Evolutionary conservation across 2,113 vertebrate genomes (phyloP), one percentile per base, ranked within the genome.

Genomic region (Podilymbus podiceps): DNA sequence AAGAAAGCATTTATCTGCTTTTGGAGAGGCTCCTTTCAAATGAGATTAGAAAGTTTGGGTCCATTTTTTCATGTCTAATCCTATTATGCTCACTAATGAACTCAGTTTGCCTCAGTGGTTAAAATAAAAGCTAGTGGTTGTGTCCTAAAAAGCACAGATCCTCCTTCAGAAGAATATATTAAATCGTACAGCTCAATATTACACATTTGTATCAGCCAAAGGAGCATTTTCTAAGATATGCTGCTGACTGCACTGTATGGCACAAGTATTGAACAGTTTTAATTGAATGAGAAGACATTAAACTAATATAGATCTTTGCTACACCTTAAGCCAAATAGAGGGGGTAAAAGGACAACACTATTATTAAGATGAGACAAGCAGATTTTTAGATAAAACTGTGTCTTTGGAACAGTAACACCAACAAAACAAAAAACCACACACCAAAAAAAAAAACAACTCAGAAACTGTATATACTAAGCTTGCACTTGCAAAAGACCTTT

Each of bases 11-110:
- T 86, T 93, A 81, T 86, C 87, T 95, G 88, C 91, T 97, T 97
- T 94, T 89, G 85, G 91, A 96, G 91, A 92, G 76, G 53, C 13
- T 97, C 59, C 71, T 97, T 97, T 95, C 79, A 96, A 97, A 97
- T 91, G 80, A 96, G 90, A 89, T 97, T 96, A 97, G 84, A 92
- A 97, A 95, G 94, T 87, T 93, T 89, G 74, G 64, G 59, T 75
- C 84, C 63, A 92, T 95, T 93, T 95, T 55, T 93, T 96, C 52
- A 95, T 76, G 96, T 94, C 71, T 97, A 97, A 97, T 97, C 95
- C 97, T 96, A 93, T 98, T 98, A 97, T 88, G 55, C 68, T 97
- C 53, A 68, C 96, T 96, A 97, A 96, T 97, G 87, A 97, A 96
- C 94, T 93, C 89, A 93, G 67, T 97, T 96, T 96, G 93, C 83